These are phyloP conservation scores for Pachycephus smyrnensis DNA, from an alignment of 2,888 invertebrate genomes.

Conservation along the genomic window DNA sequence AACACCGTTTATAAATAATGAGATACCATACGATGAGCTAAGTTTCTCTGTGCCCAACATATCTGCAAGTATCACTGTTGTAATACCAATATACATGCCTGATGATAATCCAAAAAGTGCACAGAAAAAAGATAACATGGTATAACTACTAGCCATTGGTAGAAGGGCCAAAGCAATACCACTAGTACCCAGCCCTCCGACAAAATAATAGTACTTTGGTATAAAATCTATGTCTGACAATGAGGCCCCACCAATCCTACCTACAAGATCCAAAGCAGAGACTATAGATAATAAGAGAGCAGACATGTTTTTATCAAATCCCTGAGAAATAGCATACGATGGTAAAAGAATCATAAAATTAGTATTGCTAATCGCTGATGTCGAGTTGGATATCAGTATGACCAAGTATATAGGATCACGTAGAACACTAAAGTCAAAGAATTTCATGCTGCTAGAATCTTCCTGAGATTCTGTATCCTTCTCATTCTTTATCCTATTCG, in stretches of 20 bases:
- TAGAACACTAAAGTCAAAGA: constrained; percentile 80
- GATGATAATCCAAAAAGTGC: constrained; percentile 85
- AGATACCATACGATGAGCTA: constrained; percentile 87
- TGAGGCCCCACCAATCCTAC: constrained; percentile 86
- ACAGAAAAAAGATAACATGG: constrained; percentile 77
- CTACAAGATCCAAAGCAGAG: constrained; percentile 84
- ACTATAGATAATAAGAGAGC: constrained; percentile 85
- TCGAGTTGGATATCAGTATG: constrained; percentile 85
- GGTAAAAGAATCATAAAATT: constrained; percentile 88
- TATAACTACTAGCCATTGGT: constrained; percentile 77
- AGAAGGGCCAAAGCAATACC: constrained; percentile 80
- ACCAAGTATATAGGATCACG: constrained; percentile 85
- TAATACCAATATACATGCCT: constrained; percentile 88
- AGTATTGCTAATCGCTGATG: constrained; percentile 87
- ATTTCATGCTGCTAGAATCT: constrained; percentile 63
- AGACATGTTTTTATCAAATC: constrained; percentile 78
- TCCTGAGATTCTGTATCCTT: constrained; percentile 22
- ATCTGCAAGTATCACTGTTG: constrained; percentile 88
- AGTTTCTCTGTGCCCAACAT: constrained; percentile 85
- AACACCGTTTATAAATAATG: constrained; percentile 86
- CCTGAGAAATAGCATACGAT: constrained; percentile 78
- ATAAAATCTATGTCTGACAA: constrained; percentile 81
- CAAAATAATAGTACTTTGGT: constrained; percentile 86
- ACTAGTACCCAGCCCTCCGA: constrained; percentile 81
- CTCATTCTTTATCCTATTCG: constrained; percentile 6